phyloP scores from a whole-genome alignment of 2,888 invertebrate genomes.

The Dasypogon diadema region DNA sequence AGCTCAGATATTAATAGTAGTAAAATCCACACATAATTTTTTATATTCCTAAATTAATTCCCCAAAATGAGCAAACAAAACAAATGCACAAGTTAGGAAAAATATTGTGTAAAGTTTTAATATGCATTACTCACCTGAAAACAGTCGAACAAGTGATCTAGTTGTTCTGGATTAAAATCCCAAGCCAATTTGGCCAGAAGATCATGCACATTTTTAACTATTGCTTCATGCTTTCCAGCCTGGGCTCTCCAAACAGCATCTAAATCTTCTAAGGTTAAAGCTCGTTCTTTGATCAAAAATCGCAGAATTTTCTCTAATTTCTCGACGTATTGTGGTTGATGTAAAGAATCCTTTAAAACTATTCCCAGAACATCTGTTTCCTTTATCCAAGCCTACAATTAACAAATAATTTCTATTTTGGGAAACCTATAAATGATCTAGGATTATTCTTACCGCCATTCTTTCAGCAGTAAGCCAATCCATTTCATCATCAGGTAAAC shows the following conservation, averaged over 20 bases:
- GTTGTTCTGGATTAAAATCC: slow-evolving; percentile 97
- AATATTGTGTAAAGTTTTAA: not conserved
- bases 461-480: slow-evolving; percentile 94
- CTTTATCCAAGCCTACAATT: slow-evolving; percentile 88
- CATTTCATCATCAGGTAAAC: slow-evolving; percentile 81
- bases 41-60: not conserved
- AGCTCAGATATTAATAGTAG: too few relatives aligned
- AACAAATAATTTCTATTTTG: slow-evolving; percentile 44
- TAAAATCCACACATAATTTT: too few relatives aligned
- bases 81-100: not conserved
- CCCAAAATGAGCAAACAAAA: too few relatives aligned
- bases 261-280: slow-evolving; percentile 88
- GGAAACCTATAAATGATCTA: too few relatives aligned
- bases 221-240: slow-evolving; percentile 97
- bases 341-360: slow-evolving; percentile 93
- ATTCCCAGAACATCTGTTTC: slow-evolving; percentile 96
- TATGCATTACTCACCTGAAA: slow-evolving; percentile 80
- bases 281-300: slow-evolving; percentile 94
- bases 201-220: slow-evolving; percentile 98
- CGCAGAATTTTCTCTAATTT: slow-evolving; percentile 97
- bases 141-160: slow-evolving; percentile 97
- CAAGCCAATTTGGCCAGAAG: slow-evolving; percentile 95
- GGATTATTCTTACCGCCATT: slow-evolving; percentile 89
- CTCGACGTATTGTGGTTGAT: slow-evolving; percentile 98
- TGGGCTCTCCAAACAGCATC: slow-evolving; percentile 98